These are phyloP conservation scores for Aphis gossypii DNA, from an alignment of 1,140 invertebrate species.

Conservation along the genomic window DNA sequence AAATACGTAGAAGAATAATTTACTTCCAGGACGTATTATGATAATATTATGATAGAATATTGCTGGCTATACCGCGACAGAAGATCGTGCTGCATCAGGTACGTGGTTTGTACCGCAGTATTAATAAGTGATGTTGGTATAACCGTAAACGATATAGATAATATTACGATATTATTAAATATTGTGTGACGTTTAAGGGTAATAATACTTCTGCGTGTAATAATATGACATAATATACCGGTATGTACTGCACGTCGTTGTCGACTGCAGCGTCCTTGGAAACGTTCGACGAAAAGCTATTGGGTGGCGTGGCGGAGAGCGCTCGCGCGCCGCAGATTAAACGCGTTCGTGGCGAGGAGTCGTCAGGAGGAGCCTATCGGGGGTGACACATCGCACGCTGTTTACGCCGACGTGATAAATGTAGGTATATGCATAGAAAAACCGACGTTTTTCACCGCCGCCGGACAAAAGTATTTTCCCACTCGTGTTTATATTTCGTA, in stretches of 20 bases:
- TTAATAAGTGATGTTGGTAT: neutral
- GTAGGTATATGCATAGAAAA: neutral
- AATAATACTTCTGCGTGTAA: neutral
- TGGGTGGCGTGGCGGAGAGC: neutral
- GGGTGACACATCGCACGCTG: neutral
- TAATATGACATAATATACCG: neutral
- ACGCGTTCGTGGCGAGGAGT: neutral
- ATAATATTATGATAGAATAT: neutral
- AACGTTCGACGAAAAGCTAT: conserved; percentile 14
- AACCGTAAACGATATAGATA: neutral
- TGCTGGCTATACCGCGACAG: neutral
- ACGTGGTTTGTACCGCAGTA: neutral
- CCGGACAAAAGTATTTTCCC: neutral
- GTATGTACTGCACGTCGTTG: neutral
- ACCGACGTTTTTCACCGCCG: conserved; percentile 26
- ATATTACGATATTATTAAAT: neutral
- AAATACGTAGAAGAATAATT: neutral
- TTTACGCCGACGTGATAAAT: neutral
- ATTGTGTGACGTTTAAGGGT: neutral
- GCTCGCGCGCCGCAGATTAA: neutral
- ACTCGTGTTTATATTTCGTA: neutral
- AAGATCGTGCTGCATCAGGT: neutral
- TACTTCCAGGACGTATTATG: neutral
- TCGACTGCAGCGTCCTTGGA: conserved; percentile 27
- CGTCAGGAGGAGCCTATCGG: neutral